These are phyloP conservation scores for Pluvianellus socialis DNA, from an alignment of 2,113 vertebrate genomes.

Conservation along the genomic window DNA sequence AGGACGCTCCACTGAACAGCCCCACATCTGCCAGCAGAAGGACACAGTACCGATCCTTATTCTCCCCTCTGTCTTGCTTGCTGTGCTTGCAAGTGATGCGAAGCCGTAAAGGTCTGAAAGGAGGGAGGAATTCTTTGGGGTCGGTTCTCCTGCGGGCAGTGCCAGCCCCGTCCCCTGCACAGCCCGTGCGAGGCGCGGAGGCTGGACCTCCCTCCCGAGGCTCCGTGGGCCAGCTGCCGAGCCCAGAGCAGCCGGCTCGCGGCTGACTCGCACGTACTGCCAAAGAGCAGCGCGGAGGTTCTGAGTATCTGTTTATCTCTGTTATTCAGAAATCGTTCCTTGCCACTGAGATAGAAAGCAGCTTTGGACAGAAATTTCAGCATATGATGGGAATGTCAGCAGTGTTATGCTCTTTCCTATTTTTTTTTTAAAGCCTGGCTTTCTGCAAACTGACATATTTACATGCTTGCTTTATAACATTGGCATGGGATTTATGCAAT, in stretches of 20 bases:
- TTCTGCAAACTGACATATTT: slow-evolving; percentile 63
- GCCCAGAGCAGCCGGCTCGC: neutral
- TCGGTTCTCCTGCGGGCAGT: rapidly evolving
- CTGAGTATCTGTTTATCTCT: neutral
- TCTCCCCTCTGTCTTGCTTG: neutral
- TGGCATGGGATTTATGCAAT: slow-evolving; percentile 51
- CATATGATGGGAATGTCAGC: slow-evolving; percentile 35
- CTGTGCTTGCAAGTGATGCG: neutral
- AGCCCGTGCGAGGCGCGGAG: rapidly evolving
- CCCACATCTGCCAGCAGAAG: neutral
- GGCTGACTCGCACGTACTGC: rapidly evolving
- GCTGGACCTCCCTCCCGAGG: neutral
- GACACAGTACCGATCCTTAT: rapidly evolving
- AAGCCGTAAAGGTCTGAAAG: neutral
- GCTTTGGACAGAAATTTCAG: slow-evolving; percentile 47
- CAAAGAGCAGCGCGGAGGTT: neutral
- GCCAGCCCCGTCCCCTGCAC: neutral
- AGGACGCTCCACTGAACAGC: neutral
- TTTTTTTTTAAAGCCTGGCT: slow-evolving; percentile 50
- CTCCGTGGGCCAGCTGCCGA: neutral
- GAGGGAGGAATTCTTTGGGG: neutral
- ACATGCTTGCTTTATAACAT: slow-evolving; percentile 48
- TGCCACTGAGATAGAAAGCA: slow-evolving; percentile 44
- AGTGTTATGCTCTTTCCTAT: slow-evolving; percentile 12
- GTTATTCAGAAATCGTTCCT: neutral